Percentiles rank a stretch among this genome's conserved stretches.
Conservation (phyloP, 2,113 vertebrate species). For the Salvelinus sp. region DNA sequence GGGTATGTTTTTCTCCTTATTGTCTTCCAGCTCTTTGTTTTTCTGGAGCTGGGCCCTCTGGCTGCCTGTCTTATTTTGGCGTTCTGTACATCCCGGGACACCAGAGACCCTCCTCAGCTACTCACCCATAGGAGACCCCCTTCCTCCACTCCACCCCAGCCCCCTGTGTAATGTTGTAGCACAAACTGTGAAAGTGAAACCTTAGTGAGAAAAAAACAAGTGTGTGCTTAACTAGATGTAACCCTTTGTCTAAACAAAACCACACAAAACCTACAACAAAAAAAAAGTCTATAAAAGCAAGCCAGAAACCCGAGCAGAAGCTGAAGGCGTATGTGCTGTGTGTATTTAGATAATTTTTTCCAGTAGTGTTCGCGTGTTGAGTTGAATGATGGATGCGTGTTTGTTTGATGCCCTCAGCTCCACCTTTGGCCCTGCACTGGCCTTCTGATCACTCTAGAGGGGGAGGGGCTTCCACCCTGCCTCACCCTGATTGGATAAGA, state of each 20-base stretch:
- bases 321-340: slow-evolving; percentile 72
- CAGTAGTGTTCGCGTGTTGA: slow-evolving; percentile 77
- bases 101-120: slow-evolving; percentile 75
- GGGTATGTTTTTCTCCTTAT: slow-evolving; percentile 11
- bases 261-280: slow-evolving; percentile 56
- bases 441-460: slow-evolving; percentile 29
- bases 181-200: slow-evolving; percentile 94
- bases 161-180: slow-evolving; percentile 88
- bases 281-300: slow-evolving; percentile 51
- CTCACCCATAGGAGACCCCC: slow-evolving; percentile 77
- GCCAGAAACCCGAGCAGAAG: slow-evolving; percentile 33
- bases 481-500: slow-evolving; percentile 38
- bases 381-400: slow-evolving; percentile 84
- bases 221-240: slow-evolving; percentile 90
- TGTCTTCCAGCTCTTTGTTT: slow-evolving; percentile 47
- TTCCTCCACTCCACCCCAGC: slow-evolving; percentile 68
- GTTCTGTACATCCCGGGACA: slow-evolving; percentile 75
- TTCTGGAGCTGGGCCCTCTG: slow-evolving; percentile 58
- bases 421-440: slow-evolving; percentile 57
- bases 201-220: slow-evolving; percentile 78
- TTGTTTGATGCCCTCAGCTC: slow-evolving; percentile 81
- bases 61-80: slow-evolving; percentile 64
- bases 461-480: slow-evolving; percentile 41
- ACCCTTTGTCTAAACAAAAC: slow-evolving; percentile 80
- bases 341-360: slow-evolving; percentile 71